phyloP scores from a whole-genome alignment of 2,888 invertebrate genomes.

The Phyllotreta cruciferae region DNA sequence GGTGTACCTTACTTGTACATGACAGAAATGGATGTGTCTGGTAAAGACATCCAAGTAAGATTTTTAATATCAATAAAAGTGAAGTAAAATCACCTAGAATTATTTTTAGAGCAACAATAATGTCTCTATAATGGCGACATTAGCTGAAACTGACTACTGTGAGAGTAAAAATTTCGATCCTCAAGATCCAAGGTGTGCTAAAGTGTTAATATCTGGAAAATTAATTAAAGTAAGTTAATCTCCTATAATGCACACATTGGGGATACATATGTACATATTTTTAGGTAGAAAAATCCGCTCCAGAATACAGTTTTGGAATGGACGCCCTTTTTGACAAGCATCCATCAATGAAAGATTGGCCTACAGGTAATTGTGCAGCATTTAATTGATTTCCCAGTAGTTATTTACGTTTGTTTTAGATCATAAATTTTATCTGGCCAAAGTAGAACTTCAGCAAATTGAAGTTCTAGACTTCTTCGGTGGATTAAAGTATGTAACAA shows the following conservation, averaged over 20 bases:
- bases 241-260: too few species aligned
- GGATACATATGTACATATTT: constrained; percentile 25
- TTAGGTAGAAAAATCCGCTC: constrained; percentile 42
- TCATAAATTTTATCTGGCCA: constrained; percentile 81
- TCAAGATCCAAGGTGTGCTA: constrained; percentile 79
- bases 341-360: constrained; percentile 74
- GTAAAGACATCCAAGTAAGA: constrained; percentile 69
- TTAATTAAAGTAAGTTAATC: constrained; percentile 65
- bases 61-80: not conserved
- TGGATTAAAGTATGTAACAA: constrained; percentile 73
- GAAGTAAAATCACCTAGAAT: not conserved
- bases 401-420: constrained; percentile 60
- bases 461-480: constrained; percentile 83
- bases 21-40: constrained; percentile 74
- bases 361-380: constrained; percentile 61
- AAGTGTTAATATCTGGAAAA: constrained; percentile 73
- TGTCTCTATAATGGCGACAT: constrained; percentile 71
- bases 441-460: constrained; percentile 76
- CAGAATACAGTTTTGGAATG: constrained; percentile 49
- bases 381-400: not conserved
- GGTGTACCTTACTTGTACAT: constrained; percentile 79
- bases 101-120: constrained; percentile 66
- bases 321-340: constrained; percentile 73
- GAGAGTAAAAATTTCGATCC: constrained; percentile 68
- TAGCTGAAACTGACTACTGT: constrained; percentile 75